phyloP scores from a whole-genome alignment of 2,113 vertebrate genomes.

The Ophiodon elongatus region DNA sequence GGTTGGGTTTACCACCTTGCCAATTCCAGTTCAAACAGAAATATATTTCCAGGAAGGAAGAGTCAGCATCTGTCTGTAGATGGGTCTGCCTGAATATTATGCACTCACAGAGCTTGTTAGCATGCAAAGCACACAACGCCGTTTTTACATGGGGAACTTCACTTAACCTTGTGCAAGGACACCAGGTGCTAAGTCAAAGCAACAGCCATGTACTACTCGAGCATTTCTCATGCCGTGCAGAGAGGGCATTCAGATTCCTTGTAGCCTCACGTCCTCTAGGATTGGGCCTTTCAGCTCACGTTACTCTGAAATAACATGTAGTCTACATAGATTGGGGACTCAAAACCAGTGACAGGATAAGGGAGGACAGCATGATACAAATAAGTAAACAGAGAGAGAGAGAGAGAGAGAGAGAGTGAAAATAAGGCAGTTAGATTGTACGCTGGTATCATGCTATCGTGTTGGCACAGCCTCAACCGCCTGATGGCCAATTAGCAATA shows the following conservation, averaged over 20 bases:
- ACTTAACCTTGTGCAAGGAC: constrained; percentile 26
- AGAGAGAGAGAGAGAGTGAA: not conserved
- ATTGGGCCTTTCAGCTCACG: constrained; percentile 50
- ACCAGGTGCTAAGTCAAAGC: not conserved
- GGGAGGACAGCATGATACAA: constrained; percentile 30
- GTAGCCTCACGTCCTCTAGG: constrained; percentile 23
- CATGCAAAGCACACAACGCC: constrained; percentile 38
- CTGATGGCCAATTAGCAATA: constrained; percentile 69
- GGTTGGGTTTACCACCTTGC: constrained; percentile 27
- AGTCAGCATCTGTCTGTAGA: constrained; percentile 37
- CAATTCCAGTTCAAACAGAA: constrained; percentile 50
- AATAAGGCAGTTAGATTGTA: constrained; percentile 51
- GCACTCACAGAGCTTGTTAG: constrained; percentile 23
- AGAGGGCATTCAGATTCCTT: constrained; percentile 36
- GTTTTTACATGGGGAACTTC: constrained; percentile 15
- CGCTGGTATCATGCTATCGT: constrained; percentile 41
- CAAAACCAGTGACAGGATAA: constrained; percentile 23
- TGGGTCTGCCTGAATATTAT: not conserved
- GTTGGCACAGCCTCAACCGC: constrained; percentile 64
- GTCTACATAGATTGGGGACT: constrained; percentile 35
- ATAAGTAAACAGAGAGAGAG: constrained; percentile 41
- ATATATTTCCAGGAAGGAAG: constrained; percentile 24
- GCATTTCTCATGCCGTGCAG: not conserved
- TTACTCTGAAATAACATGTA: constrained; percentile 34
- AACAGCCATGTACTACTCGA: not conserved